These are phyloP conservation scores for Pipra filicauda DNA, from an alignment of 2,113 vertebrate genomes.

Conservation along the genomic window DNA sequence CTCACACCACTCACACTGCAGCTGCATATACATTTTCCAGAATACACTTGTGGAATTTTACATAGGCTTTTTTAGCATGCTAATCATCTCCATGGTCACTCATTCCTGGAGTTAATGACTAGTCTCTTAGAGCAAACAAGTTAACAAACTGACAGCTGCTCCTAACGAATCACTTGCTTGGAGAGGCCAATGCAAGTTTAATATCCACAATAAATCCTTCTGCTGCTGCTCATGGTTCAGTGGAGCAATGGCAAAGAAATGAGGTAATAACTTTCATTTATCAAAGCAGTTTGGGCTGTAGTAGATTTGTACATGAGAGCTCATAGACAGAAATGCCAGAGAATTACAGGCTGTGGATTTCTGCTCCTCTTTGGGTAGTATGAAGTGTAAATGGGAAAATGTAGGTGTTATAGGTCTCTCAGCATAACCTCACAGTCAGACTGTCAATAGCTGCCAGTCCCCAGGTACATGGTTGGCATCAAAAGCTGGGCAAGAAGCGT, in stretches of 20 bases:
- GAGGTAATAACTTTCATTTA: background rate
- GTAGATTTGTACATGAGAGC: background rate
- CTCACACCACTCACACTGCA: background rate
- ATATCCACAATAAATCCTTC: background rate
- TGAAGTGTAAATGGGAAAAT: background rate
- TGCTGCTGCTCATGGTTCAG: background rate
- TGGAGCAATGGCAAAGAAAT: conserved; percentile 12
- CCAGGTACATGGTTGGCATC: background rate
- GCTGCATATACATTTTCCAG: conserved; percentile 36
- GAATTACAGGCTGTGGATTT: background rate
- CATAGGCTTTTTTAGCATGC: background rate
- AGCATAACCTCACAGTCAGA: background rate
- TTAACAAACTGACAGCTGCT: conserved; percentile 46
- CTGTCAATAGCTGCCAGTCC: background rate
- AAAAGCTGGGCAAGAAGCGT: background rate
- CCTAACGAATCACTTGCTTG: background rate
- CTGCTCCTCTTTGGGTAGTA: background rate
- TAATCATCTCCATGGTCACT: conserved; percentile 36
- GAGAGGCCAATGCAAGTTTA: background rate
- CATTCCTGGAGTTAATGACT: conserved; percentile 35
- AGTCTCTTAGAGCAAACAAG: background rate
- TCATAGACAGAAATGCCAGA: background rate
- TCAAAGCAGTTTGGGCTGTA: background rate
- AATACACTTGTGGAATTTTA: conserved; percentile 17
- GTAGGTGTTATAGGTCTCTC: background rate